phyloP scores from a whole-genome alignment of 2,888 invertebrate genomes.

The Latheticus oryzae region DNA sequence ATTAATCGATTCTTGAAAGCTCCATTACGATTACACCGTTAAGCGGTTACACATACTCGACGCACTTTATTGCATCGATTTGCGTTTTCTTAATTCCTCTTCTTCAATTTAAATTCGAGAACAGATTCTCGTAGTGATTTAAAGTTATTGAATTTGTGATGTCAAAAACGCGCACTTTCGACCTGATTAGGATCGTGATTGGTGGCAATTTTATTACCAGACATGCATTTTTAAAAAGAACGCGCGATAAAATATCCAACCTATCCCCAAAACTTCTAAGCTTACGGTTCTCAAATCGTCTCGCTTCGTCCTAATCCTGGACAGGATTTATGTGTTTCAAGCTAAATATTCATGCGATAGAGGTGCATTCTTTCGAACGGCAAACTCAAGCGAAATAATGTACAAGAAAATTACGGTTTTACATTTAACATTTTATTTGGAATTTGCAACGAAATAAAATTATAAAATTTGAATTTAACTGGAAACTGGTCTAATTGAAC shows the following conservation, averaged over 20 bases:
- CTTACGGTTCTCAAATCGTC: conserved; percentile 45
- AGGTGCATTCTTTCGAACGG: conserved; percentile 18
- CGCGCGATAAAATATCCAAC: conserved; percentile 44
- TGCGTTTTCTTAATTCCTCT: conserved; percentile 16
- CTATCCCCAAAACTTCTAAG: conserved; percentile 45
- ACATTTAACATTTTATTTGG: no score
- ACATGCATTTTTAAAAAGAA: conserved; percentile 36
- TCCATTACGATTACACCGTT: not conserved
- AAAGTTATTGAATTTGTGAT: conserved; percentile 30
- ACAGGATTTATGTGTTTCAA: conserved; percentile 44
- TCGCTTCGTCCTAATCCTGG: conserved; percentile 39
- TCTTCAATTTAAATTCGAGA: conserved; percentile 12
- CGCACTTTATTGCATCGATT: not conserved
- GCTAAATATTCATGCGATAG: conserved; percentile 45
- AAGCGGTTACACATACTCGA: no score
- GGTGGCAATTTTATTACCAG: conserved; percentile 35
- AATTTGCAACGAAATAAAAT: no score
- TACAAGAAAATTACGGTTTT: no score
- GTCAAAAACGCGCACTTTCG: conserved; percentile 34
- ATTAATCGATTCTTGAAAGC: conserved; percentile 10
- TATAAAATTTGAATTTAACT: no score
- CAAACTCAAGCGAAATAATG: no score
- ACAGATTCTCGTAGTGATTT: conserved; percentile 29
- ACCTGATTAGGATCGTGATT: conserved; percentile 37
- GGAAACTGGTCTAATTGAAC: no score